phyloP scores from a whole-genome alignment of 2,113 vertebrate genomes.

The Poeciliopsis occidentalis region DNA sequence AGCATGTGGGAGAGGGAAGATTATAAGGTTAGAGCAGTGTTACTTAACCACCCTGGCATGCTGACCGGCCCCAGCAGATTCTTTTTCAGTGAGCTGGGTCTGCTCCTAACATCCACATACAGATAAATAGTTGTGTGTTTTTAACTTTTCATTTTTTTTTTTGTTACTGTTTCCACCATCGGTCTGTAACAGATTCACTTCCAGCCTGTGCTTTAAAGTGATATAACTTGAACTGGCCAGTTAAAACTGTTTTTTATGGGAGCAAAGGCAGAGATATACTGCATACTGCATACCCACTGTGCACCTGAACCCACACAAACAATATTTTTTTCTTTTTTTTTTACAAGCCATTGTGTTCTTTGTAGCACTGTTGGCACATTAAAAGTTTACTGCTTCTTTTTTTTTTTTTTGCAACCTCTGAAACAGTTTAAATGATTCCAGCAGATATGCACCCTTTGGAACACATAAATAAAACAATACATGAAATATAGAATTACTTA shows the following conservation, averaged over 20 bases:
- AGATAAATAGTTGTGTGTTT: too few relatives aligned
- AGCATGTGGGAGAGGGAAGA: slow-evolving; percentile 50
- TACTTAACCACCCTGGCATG: slow-evolving; percentile 59
- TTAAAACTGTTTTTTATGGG: background rate
- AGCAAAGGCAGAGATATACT: background rate
- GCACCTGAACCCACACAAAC: background rate
- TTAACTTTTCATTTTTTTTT: slow-evolving; percentile 10
- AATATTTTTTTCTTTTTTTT: background rate
- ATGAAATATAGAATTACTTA: too few relatives aligned
- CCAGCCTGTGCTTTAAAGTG: slow-evolving; percentile 32
- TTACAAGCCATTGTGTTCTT: background rate
- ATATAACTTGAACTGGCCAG: background rate
- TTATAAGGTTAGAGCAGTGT: slow-evolving; percentile 65
- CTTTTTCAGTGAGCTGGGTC: slow-evolving; percentile 64
- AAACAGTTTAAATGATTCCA: too few relatives aligned
- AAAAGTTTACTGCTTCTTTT: background rate
- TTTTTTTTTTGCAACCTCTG: background rate
- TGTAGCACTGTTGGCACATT: background rate
- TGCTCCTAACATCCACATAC: slow-evolving; percentile 32
- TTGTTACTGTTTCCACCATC: background rate
- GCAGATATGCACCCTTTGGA: too few relatives aligned
- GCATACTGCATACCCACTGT: background rate
- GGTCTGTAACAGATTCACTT: slow-evolving; percentile 23
- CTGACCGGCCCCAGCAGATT: slow-evolving; percentile 66
- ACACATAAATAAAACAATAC: too few relatives aligned